phyloP scores from a whole-genome alignment of 1,140 invertebrate genomes.

The Drosophila suzukii region DNA sequence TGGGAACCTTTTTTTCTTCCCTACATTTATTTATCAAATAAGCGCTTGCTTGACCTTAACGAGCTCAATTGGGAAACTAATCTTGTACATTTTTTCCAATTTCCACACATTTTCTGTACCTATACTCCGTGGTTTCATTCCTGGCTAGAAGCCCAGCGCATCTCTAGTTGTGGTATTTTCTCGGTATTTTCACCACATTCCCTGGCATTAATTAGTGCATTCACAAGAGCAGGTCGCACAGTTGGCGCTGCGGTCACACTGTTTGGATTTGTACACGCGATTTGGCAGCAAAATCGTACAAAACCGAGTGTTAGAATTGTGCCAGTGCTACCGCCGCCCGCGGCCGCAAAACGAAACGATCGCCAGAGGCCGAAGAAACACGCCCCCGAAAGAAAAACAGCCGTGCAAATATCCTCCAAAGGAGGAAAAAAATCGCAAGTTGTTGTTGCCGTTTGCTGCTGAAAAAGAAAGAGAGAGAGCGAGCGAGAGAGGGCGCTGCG shows the following conservation, averaged over 20 bases:
- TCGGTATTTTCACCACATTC: neutral
- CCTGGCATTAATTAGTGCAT: neutral
- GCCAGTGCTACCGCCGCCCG: constrained; percentile 40
- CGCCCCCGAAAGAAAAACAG: neutral
- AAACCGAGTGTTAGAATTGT: constrained; percentile 51
- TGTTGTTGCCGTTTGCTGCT: constrained; percentile 28
- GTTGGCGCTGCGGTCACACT: constrained; percentile 41
- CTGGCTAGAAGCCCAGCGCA: neutral
- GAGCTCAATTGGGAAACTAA: no score
- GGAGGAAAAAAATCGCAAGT: constrained; percentile 18
- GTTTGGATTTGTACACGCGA: constrained; percentile 63
- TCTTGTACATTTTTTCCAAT: no score
- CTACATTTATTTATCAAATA: no score
- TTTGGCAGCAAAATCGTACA: constrained; percentile 43
- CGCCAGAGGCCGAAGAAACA: constrained; percentile 15
- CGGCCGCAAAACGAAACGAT: constrained; percentile 25
- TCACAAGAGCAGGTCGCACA: neutral
- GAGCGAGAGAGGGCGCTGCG: constrained; percentile 16
- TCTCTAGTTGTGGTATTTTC: neutral
- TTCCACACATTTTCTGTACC: no score
- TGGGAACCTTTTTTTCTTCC: no score
- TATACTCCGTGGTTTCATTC: no score
- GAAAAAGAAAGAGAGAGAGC: constrained; percentile 28
- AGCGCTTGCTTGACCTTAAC: no score
- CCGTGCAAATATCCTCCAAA: constrained; percentile 4